A percentile compares a stretch with the other conserved stretches of the same genome.
Evolutionary conservation across 2,797 vertebrate species (phyloP).

Genomic region (Rhadinocentrus ornatus): DNA sequence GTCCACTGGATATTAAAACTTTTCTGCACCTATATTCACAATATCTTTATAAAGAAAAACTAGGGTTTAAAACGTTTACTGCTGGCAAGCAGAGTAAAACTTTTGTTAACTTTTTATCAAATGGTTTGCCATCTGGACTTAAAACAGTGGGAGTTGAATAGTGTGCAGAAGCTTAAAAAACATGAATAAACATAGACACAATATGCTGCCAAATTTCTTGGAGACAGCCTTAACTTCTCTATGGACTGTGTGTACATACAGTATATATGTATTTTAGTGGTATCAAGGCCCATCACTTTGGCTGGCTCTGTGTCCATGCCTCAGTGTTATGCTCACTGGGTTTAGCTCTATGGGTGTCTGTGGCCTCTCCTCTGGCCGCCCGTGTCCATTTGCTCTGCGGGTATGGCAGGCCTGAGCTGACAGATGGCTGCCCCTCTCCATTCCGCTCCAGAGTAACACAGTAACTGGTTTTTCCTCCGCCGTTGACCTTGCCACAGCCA

Average conservation of each 20-base stretch:
- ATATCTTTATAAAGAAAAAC: constrained; percentile 59
- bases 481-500: constrained; percentile 89
- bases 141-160: constrained; percentile 80
- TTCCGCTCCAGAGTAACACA: constrained; percentile 86
- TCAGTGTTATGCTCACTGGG: constrained; percentile 81
- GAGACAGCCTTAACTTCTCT: constrained; percentile 66
- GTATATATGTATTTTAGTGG: constrained; percentile 77
- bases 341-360: constrained; percentile 83
- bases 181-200: constrained; percentile 76
- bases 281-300: constrained; percentile 80
- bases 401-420: constrained; percentile 86
- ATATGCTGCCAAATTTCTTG: constrained; percentile 78
- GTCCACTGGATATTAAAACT: constrained; percentile 11
- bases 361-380: constrained; percentile 84
- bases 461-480: constrained; percentile 88
- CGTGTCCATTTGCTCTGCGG: constrained; percentile 86
- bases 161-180: constrained; percentile 81
- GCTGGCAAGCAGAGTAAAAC: constrained; percentile 72
- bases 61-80: constrained; percentile 69
- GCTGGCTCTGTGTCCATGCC: constrained; percentile 71
- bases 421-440: constrained; percentile 86
- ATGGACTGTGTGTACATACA: constrained; percentile 37
- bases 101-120: constrained; percentile 82
- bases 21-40: constrained; percentile 34
- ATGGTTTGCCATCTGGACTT: constrained; percentile 83